Evolutionary conservation across 2,113 vertebrate genomes (phyloP), one percentile per base, ranked within the genome.

Genomic region (Semicossyphus pulcher): DNA sequence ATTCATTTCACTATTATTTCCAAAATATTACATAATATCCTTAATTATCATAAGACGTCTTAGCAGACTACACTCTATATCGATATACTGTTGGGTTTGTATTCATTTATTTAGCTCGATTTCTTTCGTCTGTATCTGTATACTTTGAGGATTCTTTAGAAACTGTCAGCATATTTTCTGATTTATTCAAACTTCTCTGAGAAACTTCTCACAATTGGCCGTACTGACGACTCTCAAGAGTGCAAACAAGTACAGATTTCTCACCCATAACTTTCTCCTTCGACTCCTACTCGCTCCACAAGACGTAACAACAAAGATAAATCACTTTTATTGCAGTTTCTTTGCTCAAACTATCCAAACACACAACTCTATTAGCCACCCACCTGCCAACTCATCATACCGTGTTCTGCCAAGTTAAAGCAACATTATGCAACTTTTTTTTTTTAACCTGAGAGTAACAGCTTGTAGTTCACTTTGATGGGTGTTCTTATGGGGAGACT

Each of bases 281-380:
- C 32, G 45, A 37, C 64, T 52, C 21, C 29, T 0, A 16, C 64
- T 74, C 69, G 7, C 42, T 29, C 34, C 14, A 26, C 26, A 45
- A 52, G 26, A 42, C 16, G 60, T 41, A 21, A 8, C 52, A 74
- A 37, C 16, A 64, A 42, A 29, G 47, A 82, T 41, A 54, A 56
- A 60, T 51, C 28, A 39, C 28, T 48, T 48, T 42, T 42, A 39
- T 34, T 57, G 15, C 60, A 51, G 58, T 23, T 61, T 65, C 15
- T 37, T 51, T 25, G 10, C 45, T 23, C 3, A 72, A 68, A 68
- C 18, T 36, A 37, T 12, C 23, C 21, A 74, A 49, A 71, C 2
- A 7, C 16, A 25, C 48, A 25, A 4, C 20, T 65, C n/a, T 28
- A 32, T 59, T 20, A 44, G 31, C 37, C 10, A 4, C 48, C 47